These are phyloP conservation scores for Antheraea pernyi DNA, from an alignment of 1,140 invertebrate species.

Conservation along the genomic window DNA sequence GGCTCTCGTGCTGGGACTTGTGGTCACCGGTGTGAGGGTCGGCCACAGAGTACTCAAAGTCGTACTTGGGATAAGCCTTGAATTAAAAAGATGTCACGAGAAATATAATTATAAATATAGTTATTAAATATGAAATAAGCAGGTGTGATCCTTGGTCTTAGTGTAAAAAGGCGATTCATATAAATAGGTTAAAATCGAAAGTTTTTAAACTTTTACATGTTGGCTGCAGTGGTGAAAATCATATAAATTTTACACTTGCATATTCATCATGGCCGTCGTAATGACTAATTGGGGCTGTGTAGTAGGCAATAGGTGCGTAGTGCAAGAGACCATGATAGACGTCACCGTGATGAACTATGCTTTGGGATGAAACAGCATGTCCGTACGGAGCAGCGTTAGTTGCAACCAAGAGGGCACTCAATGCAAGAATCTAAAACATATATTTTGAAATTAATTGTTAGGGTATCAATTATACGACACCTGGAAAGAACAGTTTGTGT, in stretches of 20 bases:
- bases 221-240: too few species aligned
- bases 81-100: neutral
- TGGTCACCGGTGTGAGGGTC: too few species aligned
- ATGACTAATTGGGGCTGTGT: neutral
- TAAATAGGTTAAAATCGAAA: too few species aligned
- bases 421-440: conserved; percentile 39
- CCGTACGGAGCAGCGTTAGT: conserved; percentile 46
- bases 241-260: neutral
- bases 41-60: conserved; percentile 64
- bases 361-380: conserved; percentile 65
- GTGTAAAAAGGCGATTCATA: too few species aligned
- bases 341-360: conserved; percentile 58
- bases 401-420: conserved; percentile 46
- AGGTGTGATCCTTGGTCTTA: too few species aligned
- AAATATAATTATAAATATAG: neutral
- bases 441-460: conserved; percentile 1
- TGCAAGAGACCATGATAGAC: conserved; percentile 24
- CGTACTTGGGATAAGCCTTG: conserved; percentile 61
- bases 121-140: too few species aligned
- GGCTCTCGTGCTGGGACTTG: too few species aligned
- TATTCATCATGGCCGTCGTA: conserved; percentile 19
- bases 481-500: neutral
- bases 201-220: too few species aligned
- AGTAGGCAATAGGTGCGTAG: conserved; percentile 43
- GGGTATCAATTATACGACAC: neutral